Evolutionary conservation across 2,888 invertebrate species (phyloP).

Genomic region (Netelia virgata): DNA sequence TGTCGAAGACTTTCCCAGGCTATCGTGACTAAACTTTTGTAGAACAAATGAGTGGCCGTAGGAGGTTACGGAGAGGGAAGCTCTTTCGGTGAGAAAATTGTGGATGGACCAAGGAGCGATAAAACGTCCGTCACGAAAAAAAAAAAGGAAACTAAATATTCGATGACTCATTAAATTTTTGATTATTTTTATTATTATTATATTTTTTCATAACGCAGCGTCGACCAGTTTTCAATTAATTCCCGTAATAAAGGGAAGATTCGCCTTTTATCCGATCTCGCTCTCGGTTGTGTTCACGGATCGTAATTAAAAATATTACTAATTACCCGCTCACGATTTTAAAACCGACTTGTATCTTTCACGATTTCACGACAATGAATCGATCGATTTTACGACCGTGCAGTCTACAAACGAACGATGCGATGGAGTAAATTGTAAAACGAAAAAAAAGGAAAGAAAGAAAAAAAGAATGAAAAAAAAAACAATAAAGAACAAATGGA

Average conservation of each 20-base stretch:
- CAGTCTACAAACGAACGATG: background rate
- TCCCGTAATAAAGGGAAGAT: too few relatives aligned
- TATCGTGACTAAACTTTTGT: constrained; percentile 48
- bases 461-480: background rate
- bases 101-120: constrained; percentile 31
- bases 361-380: background rate
- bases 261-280: too few relatives aligned
- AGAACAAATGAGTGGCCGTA: background rate
- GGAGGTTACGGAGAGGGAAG: background rate
- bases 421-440: background rate
- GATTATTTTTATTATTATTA: too few relatives aligned
- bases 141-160: background rate
- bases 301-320: too few relatives aligned
- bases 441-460: constrained; percentile 4
- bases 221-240: too few relatives aligned
- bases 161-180: too few relatives aligned
- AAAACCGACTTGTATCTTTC: too few relatives aligned
- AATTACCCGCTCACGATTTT: too few relatives aligned
- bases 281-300: too few relatives aligned
- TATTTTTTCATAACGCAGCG: too few relatives aligned
- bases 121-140: constrained; percentile 6
- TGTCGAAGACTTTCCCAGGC: constrained; percentile 61
- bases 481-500: too few relatives aligned
- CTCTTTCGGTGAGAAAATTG: constrained; percentile 43
- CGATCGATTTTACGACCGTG: background rate